Evolutionary conservation across 2,113 vertebrate species (phyloP).

Genomic region (Tragulus kanchil): DNA sequence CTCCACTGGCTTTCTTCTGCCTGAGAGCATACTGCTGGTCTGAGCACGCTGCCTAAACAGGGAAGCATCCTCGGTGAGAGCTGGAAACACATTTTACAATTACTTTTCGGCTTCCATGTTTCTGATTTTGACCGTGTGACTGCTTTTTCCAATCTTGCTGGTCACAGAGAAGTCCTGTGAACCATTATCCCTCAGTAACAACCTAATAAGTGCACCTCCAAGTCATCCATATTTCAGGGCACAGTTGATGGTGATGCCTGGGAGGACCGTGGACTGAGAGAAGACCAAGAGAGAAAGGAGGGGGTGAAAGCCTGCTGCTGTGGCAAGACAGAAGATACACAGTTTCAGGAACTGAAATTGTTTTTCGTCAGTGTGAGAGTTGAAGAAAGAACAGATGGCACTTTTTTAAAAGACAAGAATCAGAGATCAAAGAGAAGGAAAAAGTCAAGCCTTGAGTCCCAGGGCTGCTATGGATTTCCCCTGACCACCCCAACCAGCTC

Average conservation of each 20-base stretch:
- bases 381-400: constrained; percentile 82
- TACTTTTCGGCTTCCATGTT: neutral
- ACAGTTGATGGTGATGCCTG: neutral
- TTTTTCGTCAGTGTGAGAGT: constrained; percentile 77
- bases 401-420: constrained; percentile 48
- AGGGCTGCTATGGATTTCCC: constrained; percentile 63
- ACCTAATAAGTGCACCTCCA: neutral
- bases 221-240: neutral
- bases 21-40: neutral
- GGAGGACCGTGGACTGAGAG: neutral
- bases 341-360: constrained; percentile 74
- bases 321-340: constrained; percentile 50
- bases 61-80: neutral
- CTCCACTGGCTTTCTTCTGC: neutral
- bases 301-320: neutral
- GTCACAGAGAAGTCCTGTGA: neutral
- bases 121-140: neutral
- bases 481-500: constrained; percentile 20
- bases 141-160: neutral
- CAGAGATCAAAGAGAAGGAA: constrained; percentile 68
- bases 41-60: neutral
- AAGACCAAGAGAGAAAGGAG: neutral
- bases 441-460: constrained; percentile 60
- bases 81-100: neutral
- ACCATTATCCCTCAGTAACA: neutral